Conservation (phyloP, 2,113 vertebrate genomes). For the Sorex fumeus region DNA sequence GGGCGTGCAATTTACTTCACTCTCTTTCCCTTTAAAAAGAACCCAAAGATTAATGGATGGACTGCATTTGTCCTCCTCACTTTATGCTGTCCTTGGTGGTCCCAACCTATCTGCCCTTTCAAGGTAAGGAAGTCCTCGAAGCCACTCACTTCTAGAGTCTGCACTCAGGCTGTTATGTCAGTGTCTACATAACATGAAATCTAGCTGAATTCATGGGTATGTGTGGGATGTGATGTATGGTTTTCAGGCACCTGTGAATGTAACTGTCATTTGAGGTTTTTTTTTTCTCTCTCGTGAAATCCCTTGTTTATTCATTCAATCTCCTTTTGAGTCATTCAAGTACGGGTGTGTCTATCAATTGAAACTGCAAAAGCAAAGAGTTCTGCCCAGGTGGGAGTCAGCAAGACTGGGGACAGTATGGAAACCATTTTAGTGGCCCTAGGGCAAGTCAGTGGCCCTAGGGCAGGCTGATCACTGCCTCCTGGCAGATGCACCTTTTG, state of each 20-base stretch:
- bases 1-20: background rate
- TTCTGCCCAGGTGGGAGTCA: constrained; percentile 57
- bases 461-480: background rate
- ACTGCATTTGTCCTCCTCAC: background rate
- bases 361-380: constrained; percentile 74
- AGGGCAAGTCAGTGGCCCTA: background rate
- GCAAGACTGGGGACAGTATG: background rate
- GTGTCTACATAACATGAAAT: background rate
- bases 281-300: constrained; percentile 78
- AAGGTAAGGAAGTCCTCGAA: background rate
- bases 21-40: background rate
- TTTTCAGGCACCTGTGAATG: constrained; percentile 79
- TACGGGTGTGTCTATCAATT: constrained; percentile 85
- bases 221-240: background rate
- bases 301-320: constrained; percentile 78
- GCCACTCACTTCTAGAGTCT: background rate
- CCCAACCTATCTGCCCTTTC: background rate
- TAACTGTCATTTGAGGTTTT: constrained; percentile 79
- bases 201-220: background rate
- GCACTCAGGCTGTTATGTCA: background rate
- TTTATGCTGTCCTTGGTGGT: background rate
- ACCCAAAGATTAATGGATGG: background rate
- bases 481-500: background rate
- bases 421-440: background rate
- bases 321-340: constrained; percentile 89